These are phyloP conservation scores for Gonocerus acuteangulatus DNA, from an alignment of 2,888 invertebrate species.

Conservation along the genomic window DNA sequence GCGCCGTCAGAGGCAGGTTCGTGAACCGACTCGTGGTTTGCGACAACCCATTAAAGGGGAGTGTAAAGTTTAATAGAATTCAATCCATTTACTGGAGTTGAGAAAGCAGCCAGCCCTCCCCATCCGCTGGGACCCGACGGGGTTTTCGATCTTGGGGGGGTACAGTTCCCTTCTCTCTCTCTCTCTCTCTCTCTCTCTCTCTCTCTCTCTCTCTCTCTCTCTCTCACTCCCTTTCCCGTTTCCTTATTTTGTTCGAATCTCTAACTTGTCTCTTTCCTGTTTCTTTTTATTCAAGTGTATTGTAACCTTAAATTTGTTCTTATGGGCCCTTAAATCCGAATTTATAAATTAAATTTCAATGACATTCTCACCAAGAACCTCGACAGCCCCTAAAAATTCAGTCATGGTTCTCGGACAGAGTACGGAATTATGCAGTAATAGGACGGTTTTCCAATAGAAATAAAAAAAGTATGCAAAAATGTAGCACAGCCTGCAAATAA, in stretches of 20 bases:
- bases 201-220: neutral
- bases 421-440: too few species aligned
- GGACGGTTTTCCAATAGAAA: too few species aligned
- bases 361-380: too few species aligned
- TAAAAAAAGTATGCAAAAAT: too few species aligned
- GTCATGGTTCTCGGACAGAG: too few species aligned
- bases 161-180: neutral
- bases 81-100: neutral
- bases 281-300: too few species aligned
- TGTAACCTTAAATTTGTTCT: too few species aligned
- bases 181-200: neutral
- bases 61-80: constrained; percentile 1
- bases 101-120: neutral
- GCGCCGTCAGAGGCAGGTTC: neutral
- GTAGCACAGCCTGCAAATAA: too few species aligned
- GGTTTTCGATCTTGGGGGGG: too few species aligned
- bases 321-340: too few species aligned
- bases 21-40: neutral
- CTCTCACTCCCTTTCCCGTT: neutral
- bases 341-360: too few species aligned
- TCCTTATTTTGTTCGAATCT: neutral
- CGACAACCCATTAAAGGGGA: constrained; percentile 1
- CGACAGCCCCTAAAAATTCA: too few species aligned
- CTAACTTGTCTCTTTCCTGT: neutral
- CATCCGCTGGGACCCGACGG: neutral